A percentile compares a stretch with the other conserved stretches of the same genome.
phyloP scores from a whole-genome alignment of 2,888 invertebrate genomes.

The Hyposoter dolosus region DNA sequence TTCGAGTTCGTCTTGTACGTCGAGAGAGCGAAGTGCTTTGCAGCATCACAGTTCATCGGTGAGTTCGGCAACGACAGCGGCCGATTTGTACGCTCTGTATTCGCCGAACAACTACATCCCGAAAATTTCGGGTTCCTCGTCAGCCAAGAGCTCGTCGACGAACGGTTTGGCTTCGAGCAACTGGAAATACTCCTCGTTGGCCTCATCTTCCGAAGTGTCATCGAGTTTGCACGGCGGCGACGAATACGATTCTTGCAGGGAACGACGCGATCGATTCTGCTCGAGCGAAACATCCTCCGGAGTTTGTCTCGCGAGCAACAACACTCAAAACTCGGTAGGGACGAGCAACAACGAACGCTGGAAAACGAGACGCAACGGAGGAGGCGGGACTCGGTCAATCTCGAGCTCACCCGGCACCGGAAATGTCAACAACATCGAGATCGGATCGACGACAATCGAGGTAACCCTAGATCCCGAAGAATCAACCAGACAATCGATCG shows the following conservation, averaged over 20 bases:
- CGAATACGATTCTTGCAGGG: conserved; percentile 69
- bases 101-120: conserved; percentile 92
- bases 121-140: conserved; percentile 81
- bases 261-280: conserved; percentile 66
- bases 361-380: conserved; percentile 55
- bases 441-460: conserved; percentile 76
- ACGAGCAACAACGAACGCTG: conserved; percentile 46
- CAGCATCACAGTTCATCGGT: conserved; percentile 55
- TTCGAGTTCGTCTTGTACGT: conserved; percentile 67
- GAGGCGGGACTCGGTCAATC: conserved; percentile 59
- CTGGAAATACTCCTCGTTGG: conserved; percentile 66
- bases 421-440: conserved; percentile 76
- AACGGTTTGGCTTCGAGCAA: conserved; percentile 44
- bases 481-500: conserved; percentile 29
- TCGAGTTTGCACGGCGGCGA: conserved; percentile 73
- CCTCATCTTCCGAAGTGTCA: conserved; percentile 61
- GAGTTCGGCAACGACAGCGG: conserved; percentile 83
- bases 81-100: conserved; percentile 91
- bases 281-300: conserved; percentile 53
- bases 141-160: not conserved
- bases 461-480: conserved; percentile 74
- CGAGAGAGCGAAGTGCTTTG: conserved; percentile 71
- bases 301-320: not conserved
- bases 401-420: conserved; percentile 52
- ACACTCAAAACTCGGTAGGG: not conserved